Evolutionary conservation across 1,140 invertebrate genomes (phyloP), one percentile per base, ranked within the genome.

Genomic region (Drosophila sucinea): DNA sequence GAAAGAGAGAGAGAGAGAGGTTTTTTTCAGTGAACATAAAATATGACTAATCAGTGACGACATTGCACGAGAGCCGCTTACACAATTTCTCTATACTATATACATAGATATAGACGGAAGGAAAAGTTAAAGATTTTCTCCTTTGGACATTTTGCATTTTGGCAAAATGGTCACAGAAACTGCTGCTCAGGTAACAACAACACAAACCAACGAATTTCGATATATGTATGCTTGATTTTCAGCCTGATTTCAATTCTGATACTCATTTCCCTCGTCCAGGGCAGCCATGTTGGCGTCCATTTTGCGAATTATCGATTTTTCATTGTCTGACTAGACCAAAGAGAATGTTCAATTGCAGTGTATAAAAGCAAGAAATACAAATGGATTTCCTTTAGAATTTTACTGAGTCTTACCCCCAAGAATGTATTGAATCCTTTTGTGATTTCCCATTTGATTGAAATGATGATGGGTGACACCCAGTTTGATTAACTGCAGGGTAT

Each of bases 31-130:
- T 77, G 79, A 84, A 76, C 40, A 77, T 40, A 73, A 81, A 85
- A 60, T 89, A 91, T 91, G 90, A 91, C 90, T 91, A 90, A 91
- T 74, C 83, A 91, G 90, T 91, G 90, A 91, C 90, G 90, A 90
- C 89, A 91, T 91, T 67, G 68, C 57, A 17, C 74, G 74, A 64
- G 55, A 60, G 70, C 66, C 72, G 80, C 90, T 91, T 91, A 91
- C 79, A 89, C 86, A 87, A 91, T 85, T 90, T 84, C 74, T 91
- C 83, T 89, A 90, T 89, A 90, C 85, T 77, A 79, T 69, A 65
- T 62, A 76, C 63, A 54, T 70, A 70, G 54, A 62, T 62, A 76
- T 32, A 61, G 32, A 51, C 40, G 67, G 44, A 72, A 30, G 35
- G 71, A 79, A 35, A 54, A 54, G 47, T 51, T 32, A 63, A 47